Percentiles rank a stretch among this genome's conserved stretches.
Conservation (phyloP, 2,113 vertebrate species). For the Rutilus rutilus region DNA sequence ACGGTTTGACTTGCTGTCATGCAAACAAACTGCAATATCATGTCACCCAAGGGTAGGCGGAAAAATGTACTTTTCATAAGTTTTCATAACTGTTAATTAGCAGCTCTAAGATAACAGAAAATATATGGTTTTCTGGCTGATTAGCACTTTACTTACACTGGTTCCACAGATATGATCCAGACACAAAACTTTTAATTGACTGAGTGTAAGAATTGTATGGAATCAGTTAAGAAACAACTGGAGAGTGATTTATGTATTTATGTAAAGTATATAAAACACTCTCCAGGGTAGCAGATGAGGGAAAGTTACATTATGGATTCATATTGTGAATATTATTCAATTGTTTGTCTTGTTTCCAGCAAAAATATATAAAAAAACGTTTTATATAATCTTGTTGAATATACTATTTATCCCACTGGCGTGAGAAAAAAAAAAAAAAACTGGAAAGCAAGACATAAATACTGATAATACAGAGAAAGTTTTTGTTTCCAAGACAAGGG, state of each 20-base stretch:
- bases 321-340: slow-evolving; percentile 5
- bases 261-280: background rate
- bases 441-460: background rate
- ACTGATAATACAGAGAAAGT: background rate
- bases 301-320: background rate
- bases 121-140: background rate
- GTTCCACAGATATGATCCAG: background rate
- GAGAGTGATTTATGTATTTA: background rate
- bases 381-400: too few species aligned
- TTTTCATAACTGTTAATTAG: slow-evolving; percentile 40
- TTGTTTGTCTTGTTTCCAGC: background rate
- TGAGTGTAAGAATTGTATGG: background rate
- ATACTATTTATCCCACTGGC: background rate
- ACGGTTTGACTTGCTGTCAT: background rate
- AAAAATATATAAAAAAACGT: too few species aligned
- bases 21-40: background rate
- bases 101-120: slow-evolving; percentile 21
- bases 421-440: background rate
- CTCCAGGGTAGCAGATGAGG: background rate
- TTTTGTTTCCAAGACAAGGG: background rate
- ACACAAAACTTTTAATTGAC: background rate
- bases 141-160: background rate
- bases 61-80: slow-evolving; percentile 29
- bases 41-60: background rate
- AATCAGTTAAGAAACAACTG: background rate